phyloP scores from a whole-genome alignment of 2,113 vertebrate species.

The Cryptomyrus ogoouensis region DNA sequence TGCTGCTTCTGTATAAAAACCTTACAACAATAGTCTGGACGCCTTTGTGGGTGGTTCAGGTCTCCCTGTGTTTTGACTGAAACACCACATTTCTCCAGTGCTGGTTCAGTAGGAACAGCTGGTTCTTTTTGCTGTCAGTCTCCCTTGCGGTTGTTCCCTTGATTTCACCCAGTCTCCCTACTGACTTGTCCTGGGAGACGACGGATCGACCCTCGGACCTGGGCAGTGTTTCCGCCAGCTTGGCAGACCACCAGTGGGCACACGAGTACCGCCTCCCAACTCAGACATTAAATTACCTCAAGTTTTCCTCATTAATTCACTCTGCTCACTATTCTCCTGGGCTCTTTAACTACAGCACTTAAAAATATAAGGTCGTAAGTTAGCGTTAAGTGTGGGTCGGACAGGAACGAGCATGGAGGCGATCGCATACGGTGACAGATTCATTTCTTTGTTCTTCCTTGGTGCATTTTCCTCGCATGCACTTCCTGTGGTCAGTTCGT shows the following conservation, averaged over 20 bases:
- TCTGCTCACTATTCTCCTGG: background rate
- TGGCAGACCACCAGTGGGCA: background rate
- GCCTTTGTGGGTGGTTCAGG: background rate
- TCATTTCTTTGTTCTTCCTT: background rate
- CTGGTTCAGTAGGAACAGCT: background rate
- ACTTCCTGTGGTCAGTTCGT: background rate
- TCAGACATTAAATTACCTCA: background rate
- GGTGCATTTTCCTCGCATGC: background rate
- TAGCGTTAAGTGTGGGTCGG: background rate
- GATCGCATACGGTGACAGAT: background rate
- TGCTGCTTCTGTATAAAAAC: background rate
- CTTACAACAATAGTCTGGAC: background rate
- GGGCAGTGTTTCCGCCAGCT: background rate
- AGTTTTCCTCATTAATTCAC: background rate
- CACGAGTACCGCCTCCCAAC: background rate
- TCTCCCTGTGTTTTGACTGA: background rate
- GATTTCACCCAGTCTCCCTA: background rate
- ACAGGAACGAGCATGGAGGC: background rate
- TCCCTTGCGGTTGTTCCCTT: background rate
- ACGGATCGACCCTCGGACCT: background rate
- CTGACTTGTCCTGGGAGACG: background rate
- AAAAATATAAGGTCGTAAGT: background rate
- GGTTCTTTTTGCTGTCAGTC: background rate
- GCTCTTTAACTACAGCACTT: background rate
- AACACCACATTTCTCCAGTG: background rate